phyloP scores from a whole-genome alignment of 2,113 vertebrate species.

The Dermatemys mawii region DNA sequence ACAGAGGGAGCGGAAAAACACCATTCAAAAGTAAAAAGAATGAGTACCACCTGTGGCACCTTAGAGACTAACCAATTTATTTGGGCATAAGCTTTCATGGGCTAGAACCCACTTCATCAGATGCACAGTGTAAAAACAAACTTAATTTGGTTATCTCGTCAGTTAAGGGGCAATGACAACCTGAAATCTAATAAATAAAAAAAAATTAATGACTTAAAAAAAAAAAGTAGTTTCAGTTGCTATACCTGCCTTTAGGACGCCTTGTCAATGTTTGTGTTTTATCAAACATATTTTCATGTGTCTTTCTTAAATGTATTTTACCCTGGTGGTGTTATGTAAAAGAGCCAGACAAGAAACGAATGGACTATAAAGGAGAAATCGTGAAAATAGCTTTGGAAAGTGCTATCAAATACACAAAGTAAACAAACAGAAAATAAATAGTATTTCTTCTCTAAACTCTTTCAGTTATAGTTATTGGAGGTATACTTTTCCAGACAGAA shows the following conservation, averaged over 20 bases:
- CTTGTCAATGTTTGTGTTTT: background rate
- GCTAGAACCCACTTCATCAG: no score
- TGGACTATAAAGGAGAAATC: background rate
- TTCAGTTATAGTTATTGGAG: background rate
- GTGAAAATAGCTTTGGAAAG: background rate
- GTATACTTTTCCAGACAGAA: background rate
- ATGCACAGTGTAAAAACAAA: no score
- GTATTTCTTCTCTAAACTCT: background rate
- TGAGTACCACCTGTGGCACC: no score
- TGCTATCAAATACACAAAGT: background rate
- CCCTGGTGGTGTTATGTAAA: background rate
- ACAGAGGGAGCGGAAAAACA: background rate
- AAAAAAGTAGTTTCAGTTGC: background rate
- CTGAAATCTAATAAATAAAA: background rate
- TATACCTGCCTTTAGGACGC: background rate
- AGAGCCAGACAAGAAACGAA: background rate
- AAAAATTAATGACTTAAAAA: background rate
- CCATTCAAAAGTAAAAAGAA: background rate
- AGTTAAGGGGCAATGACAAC: background rate
- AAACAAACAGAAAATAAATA: background rate
- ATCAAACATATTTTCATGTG: background rate
- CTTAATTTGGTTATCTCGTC: background rate
- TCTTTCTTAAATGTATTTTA: background rate
- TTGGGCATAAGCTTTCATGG: no score
- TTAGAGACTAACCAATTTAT: no score